Evolutionary conservation across 2,888 invertebrate species (phyloP).

Genomic region (Acanthosepion lycidas): DNA sequence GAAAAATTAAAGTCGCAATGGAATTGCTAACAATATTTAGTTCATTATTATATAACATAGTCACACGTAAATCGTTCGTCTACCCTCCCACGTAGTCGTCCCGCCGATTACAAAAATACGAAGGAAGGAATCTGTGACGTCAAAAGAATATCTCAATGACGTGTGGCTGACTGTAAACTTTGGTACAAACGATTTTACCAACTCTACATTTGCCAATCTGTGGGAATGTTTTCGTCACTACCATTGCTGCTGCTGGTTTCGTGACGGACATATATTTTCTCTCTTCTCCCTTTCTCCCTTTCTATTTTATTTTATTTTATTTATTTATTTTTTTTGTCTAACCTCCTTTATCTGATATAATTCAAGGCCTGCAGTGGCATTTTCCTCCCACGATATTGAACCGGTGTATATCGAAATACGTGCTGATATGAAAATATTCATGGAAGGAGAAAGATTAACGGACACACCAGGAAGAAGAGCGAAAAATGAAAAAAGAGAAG

Average conservation of each 20-base stretch:
- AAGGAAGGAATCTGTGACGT: constrained; percentile 16
- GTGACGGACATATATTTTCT: not conserved
- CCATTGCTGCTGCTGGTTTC: not conserved
- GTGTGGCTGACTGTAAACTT: not conserved
- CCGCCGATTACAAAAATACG: not conserved
- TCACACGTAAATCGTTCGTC: not conserved
- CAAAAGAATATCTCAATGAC: not conserved
- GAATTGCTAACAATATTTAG: not conserved
- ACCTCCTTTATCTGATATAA: not conserved
- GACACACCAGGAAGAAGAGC: too few relatives aligned
- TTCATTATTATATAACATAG: not conserved
- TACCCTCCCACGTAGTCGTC: not conserved
- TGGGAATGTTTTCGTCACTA: not conserved
- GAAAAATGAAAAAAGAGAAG: too few relatives aligned
- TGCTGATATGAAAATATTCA: not conserved
- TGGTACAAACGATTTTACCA: not conserved
- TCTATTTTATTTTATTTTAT: too few relatives aligned
- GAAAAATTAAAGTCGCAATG: not conserved
- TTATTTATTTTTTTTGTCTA: too few relatives aligned
- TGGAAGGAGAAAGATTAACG: too few relatives aligned
- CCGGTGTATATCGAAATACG: not conserved
- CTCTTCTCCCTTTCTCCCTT: not conserved
- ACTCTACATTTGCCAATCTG: not conserved
- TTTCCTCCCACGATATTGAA: not conserved
- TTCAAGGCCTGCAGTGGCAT: not conserved